Base-by-base conservation (phyloP, 2,113 vertebrate species). In the Bubalus kerabau region DNA sequence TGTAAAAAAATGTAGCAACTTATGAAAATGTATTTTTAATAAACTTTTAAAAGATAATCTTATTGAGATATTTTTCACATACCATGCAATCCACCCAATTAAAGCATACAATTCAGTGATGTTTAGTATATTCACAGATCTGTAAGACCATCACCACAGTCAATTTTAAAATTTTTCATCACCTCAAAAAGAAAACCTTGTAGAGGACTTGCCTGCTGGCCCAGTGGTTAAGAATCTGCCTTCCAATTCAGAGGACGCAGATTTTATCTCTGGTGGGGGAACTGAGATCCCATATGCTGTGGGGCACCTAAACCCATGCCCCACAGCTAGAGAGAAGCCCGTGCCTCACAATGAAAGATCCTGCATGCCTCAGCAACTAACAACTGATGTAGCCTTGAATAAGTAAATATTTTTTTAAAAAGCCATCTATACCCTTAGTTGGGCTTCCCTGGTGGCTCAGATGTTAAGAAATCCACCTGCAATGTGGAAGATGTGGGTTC, bases 1-100 rank as follows among this genome's bases (percentile, higher is more conserved):
- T 62, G 17, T 93, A 19, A 12, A 67, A 71, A 92, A 95, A 56
- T n/a, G 48, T 59, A 90, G 80, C 87, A 87, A 96, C 15, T 87
- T 92, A 57, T 23, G 74, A 52, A 92, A 84, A 83, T 7, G 23
- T 60, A 6, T 6, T 62, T 95, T 57, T 26, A 83, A 90, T 52
- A n/a, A 50, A 43, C 19, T 78, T 87, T 32, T 56, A 87, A 74
- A 86, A 87, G 40, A 88, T 15, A 88, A 13, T 30, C 90, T 90
- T 74, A 56, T n/a, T 83, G 91, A 90, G 36, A 46, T 84, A 48
- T 46, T 90, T 92, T 87, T 95, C 52, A 43, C 6, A 57, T 13
- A n/a, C 6, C 28, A 71, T 85, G 85, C 2, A 71, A 12, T 84
- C 87, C 50, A 36, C 40, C 50, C 52, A 64, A 28, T 36, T 50